Evolutionary conservation across 64 coral and sea anemone species (phyloP), one percentile per base, ranked within the genome.

Genomic region (Exaiptasia diaphana): DNA sequence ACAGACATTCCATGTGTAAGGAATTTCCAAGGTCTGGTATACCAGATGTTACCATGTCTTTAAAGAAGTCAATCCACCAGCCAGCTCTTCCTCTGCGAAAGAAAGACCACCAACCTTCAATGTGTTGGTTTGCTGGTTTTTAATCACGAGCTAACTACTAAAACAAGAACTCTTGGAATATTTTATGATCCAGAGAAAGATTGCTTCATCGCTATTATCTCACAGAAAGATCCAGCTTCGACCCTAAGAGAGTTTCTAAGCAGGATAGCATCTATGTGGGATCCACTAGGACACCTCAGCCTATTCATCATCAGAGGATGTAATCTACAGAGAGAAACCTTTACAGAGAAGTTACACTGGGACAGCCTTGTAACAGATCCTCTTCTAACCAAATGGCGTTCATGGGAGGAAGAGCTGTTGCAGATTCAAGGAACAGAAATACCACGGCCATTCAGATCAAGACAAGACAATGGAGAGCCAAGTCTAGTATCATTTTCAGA

Each of bases 1-100:
- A 50, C 34, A 82, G 37, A 50, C 79, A 82, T 40, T 82, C 78
- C 78, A 82, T 50, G 42, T 76, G 72, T 52, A 75, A 75, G 31
- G 44, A 13, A 26, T 75, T 75, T 22, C 72, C 71, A 28, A 75
- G 42, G 22, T 75, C 42, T 50, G 36, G 42, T 52, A 75, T 50
- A 50, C 71, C 44, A 29, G 71, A 53, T 0, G 24, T 17, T 21
- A 49, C 43, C 48, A 75, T 75, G 31, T 76, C n/a, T 52, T 76
- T 76, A 8, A 76, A 76, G 73, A 76, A 76, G 73, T 76, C 73
- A 35, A 76, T 76, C 73, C 73, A 53, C 73, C 50, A 76, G 13
- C 48, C 73, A 4, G 73, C 73, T 18, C 44, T 34, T 26, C 73
- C 73, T 52, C 73, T 76, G 29, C 73, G 4, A 44, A 76, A 76